Percentiles rank a stretch among this genome's conserved stretches.
These are phyloP conservation scores for Spisula subtruncata DNA, from an alignment of 2,888 invertebrate species.

Conservation along the genomic window DNA sequence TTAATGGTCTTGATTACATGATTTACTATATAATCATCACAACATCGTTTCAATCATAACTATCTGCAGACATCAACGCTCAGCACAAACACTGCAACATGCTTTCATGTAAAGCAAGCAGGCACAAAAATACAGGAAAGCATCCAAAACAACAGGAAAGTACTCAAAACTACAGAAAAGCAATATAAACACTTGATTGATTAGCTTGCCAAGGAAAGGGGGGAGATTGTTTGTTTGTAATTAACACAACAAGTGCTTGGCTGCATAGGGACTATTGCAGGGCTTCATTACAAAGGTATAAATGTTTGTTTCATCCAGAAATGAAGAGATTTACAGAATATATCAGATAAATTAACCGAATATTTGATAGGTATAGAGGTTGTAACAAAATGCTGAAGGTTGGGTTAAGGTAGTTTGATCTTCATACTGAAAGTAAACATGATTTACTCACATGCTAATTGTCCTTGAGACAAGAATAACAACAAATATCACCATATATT, in stretches of 20 bases:
- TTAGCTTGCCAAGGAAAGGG: neutral
- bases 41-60: neutral
- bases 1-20: no score
- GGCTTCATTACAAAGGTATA: neutral
- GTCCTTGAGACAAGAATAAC: slow-evolving; percentile 1
- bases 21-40: no score
- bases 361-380: neutral
- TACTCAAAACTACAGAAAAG: slow-evolving; percentile 12
- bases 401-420: neutral
- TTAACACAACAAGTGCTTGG: slow-evolving; percentile 5
- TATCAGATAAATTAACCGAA: neutral
- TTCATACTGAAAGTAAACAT: neutral
- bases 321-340: neutral
- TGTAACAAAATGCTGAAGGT: neutral
- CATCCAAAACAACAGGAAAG: slow-evolving; percentile 11
- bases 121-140: slow-evolving; percentile 1
- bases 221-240: neutral
- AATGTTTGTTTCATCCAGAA: slow-evolving; percentile 14
- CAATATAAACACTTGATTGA: neutral
- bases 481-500: neutral
- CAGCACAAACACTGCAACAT: neutral
- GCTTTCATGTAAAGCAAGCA: neutral
- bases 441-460: slow-evolving; percentile 21
- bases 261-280: neutral
- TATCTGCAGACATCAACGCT: neutral